A percentile compares a stretch with the other conserved stretches of the same genome.
Conservation (phyloP, 1,140 invertebrate species). For the Venustaconcha ellipsiformis region DNA sequence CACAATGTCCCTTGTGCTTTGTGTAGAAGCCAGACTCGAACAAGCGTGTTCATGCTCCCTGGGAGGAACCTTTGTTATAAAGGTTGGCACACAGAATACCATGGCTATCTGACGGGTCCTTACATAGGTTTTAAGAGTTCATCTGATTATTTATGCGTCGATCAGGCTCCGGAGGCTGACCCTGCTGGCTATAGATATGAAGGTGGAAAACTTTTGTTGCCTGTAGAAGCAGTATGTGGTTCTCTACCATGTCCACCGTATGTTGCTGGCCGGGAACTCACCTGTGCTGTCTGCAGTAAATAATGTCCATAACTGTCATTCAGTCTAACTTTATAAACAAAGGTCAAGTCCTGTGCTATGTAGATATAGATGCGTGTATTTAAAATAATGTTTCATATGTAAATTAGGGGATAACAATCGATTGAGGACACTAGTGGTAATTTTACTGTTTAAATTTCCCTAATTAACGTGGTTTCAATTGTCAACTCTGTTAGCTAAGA, state of each 20-base stretch:
- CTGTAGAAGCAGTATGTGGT: conserved; percentile 21
- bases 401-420: too few species aligned
- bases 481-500: too few species aligned
- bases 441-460: too few species aligned
- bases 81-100: conserved; percentile 31
- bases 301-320: background rate
- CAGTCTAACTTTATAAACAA: too few species aligned
- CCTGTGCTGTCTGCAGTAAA: conserved; percentile 43
- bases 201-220: conserved; percentile 23
- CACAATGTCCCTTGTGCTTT: conserved; percentile 9
- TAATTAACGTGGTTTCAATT: too few species aligned
- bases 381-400: too few species aligned
- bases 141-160: conserved; percentile 32
- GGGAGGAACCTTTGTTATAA: conserved; percentile 24
- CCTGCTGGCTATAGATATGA: conserved; percentile 10
- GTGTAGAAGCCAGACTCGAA: background rate
- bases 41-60: conserved; percentile 30
- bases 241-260: conserved; percentile 38
- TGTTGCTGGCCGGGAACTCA: conserved; percentile 21
- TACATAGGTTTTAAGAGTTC: background rate
- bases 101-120: conserved; percentile 31
- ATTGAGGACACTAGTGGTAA: too few species aligned
- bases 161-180: conserved; percentile 19
- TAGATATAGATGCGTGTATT: too few species aligned
- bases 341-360: too few species aligned